phyloP scores from a whole-genome alignment of 64 coral and sea anemone species.

The Anthopleura sola region DNA sequence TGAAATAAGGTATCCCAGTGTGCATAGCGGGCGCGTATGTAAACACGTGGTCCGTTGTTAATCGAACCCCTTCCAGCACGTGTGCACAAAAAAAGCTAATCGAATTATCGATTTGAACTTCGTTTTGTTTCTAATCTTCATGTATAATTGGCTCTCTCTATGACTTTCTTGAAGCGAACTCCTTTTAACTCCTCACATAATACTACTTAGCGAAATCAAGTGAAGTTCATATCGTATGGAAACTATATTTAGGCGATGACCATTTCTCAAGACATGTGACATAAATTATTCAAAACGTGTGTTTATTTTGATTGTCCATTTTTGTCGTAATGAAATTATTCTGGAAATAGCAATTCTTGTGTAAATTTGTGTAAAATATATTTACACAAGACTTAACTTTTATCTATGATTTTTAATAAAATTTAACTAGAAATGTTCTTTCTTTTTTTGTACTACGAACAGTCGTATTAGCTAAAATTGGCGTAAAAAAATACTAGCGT shows the following conservation, averaged over 20 bases:
- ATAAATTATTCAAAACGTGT: slow-evolving; percentile 15
- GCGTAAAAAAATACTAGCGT: background rate
- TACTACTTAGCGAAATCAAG: background rate
- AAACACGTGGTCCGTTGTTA: slow-evolving; percentile 96
- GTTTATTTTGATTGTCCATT: slow-evolving; percentile 3
- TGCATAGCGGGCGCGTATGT: slow-evolving; percentile 45
- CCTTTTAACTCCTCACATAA: background rate
- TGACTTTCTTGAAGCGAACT: background rate
- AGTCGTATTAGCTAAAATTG: too few species aligned
- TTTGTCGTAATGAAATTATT: background rate
- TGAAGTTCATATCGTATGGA: background rate
- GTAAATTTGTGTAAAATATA: background rate
- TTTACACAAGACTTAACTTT: too few species aligned
- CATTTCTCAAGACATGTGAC: background rate
- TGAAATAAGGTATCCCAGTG: slow-evolving; percentile 62
- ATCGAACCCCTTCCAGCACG: slow-evolving; percentile 47
- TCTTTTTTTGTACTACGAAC: too few species aligned
- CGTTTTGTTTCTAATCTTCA: background rate
- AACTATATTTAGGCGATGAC: background rate
- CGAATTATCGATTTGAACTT: background rate
- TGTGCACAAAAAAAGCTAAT: slow-evolving; percentile 39
- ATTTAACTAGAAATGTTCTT: too few species aligned
- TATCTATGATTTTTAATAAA: too few species aligned
- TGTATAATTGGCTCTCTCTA: background rate
- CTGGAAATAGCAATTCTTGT: background rate